Evolutionary conservation across 2,888 invertebrate species (phyloP), one percentile per base, ranked within the genome.

Genomic region (Macroteleia sp.): DNA sequence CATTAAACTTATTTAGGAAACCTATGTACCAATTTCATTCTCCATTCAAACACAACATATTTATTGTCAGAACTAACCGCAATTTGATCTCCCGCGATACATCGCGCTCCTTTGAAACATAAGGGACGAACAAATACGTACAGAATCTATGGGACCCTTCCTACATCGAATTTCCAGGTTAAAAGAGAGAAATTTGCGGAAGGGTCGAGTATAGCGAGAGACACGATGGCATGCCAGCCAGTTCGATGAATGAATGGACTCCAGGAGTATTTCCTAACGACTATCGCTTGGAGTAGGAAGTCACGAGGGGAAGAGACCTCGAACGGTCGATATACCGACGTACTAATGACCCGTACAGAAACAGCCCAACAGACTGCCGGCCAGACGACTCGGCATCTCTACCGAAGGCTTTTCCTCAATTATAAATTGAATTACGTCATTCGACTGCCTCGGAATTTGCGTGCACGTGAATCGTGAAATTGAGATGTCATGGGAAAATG

Each of bases 291-390:
- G 81, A 80, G 83, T 69, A 81, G 81, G 79, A 70, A 79, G 70
- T 71, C 64, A 56, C 66, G 78, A 64, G 71, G 61, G 74, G 54
- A 42, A 67, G 77, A 67, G 75, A 59, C 34, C 50, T 42, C 57
- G 61, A 50, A 66, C 74, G 82, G 78, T 90, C 90, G 88, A 90
- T 89, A 88, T 85, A 85, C 84, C 87, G 86, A 86, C 85, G 89
- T 88, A 90, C 89, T 90, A 90, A 90, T 90, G 89, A 90, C 89
- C 88, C 88, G 88, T 87, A 87, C 88, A 83, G 83, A 87, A 85
- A 83, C 83, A 85, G 80, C 83, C 85, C 84, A 85, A 86, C 87
- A 89, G 88, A 89, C 89, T 87, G 86, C 83, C 85, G 88, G 87
- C 89, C 89, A 90, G 90, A 90, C 90, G 84, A 86, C 82, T 83